Percentiles rank a stretch among this genome's conserved stretches.
phyloP scores from a whole-genome alignment of 1,140 invertebrate genomes.

The Papilio polytes region DNA sequence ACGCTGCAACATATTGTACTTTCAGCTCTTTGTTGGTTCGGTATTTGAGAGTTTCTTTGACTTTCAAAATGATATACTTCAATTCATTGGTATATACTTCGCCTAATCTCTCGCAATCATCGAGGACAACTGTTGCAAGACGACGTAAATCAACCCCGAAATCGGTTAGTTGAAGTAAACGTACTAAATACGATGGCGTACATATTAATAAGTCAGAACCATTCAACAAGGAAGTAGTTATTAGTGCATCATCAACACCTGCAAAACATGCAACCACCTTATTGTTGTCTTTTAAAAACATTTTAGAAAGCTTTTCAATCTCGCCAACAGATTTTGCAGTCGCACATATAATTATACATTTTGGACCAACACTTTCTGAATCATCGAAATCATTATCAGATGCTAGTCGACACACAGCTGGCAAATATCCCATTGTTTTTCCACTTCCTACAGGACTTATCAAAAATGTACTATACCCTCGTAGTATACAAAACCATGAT shows the following conservation, averaged over 20 bases:
- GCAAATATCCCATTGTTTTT: conserved; percentile 83
- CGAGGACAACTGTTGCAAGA: conserved; percentile 65
- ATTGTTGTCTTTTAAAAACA: conserved; percentile 57
- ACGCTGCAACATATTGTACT: conserved; percentile 69
- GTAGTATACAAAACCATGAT: conserved; percentile 78
- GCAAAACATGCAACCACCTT: conserved; percentile 64
- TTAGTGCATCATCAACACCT: conserved; percentile 62
- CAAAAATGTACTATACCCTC: conserved; percentile 78
- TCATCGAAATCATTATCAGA: conserved; percentile 55
- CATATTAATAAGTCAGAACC: conserved; percentile 70
- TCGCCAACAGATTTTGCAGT: conserved; percentile 64
- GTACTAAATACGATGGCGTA: conserved; percentile 62
- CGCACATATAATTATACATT: conserved; percentile 70
- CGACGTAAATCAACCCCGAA: conserved; percentile 66
- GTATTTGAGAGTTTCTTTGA: conserved; percentile 64
- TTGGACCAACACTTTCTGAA: conserved; percentile 56
- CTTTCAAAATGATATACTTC: conserved; percentile 61
- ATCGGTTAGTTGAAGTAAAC: conserved; percentile 61
- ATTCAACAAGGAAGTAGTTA: conserved; percentile 65
- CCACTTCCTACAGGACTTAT: conserved; percentile 76
- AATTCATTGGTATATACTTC: conserved; percentile 64
- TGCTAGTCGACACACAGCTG: conserved; percentile 75
- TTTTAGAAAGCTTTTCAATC: conserved; percentile 58
- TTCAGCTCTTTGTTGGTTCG: conserved; percentile 66
- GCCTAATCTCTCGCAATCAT: conserved; percentile 68